Conservation (phyloP, 2,113 vertebrate genomes). For the Planiliza haematocheilus region DNA sequence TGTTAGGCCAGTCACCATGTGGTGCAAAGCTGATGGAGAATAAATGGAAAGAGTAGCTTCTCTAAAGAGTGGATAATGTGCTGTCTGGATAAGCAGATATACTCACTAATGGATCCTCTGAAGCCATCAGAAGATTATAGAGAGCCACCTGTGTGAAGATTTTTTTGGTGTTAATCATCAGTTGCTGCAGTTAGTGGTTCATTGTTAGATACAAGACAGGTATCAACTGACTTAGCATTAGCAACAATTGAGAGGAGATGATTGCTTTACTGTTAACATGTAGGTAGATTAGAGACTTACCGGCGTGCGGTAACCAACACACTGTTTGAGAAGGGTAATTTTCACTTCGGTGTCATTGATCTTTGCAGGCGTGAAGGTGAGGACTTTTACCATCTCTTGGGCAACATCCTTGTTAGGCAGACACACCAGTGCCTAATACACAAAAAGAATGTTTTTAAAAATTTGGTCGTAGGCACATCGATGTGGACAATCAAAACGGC, state of each 20-base stretch:
- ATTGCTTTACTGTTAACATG: no score
- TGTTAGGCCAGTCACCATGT: no score
- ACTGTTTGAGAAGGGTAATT: constrained; percentile 47
- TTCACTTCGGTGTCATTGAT: constrained; percentile 56
- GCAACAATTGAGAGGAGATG: neutral
- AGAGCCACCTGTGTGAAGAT: constrained; percentile 70
- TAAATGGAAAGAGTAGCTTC: no score
- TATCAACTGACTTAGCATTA: no score
- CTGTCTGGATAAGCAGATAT: neutral
- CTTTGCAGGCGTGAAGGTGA: constrained; percentile 43
- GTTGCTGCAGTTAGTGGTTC: neutral
- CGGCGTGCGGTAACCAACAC: constrained; percentile 56
- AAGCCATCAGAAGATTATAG: constrained; percentile 73
- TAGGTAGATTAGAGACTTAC: constrained; percentile 39
- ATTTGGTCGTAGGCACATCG: no score
- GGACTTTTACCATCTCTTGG: constrained; percentile 69
- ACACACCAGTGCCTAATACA: constrained; percentile 61
- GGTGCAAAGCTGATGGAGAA: no score
- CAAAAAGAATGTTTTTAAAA: neutral
- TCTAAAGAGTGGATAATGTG: no score
- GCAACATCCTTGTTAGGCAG: constrained; percentile 61
- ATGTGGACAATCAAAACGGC: no score
- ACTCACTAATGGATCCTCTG: constrained; percentile 65
- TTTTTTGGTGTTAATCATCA: neutral
- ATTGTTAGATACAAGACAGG: neutral